Evolutionary conservation across 30 jellyfish, hydroid and myxozoan genomes (phyloP), one percentile per base, ranked within the genome.

Genomic region (Hydractinia echinata): DNA sequence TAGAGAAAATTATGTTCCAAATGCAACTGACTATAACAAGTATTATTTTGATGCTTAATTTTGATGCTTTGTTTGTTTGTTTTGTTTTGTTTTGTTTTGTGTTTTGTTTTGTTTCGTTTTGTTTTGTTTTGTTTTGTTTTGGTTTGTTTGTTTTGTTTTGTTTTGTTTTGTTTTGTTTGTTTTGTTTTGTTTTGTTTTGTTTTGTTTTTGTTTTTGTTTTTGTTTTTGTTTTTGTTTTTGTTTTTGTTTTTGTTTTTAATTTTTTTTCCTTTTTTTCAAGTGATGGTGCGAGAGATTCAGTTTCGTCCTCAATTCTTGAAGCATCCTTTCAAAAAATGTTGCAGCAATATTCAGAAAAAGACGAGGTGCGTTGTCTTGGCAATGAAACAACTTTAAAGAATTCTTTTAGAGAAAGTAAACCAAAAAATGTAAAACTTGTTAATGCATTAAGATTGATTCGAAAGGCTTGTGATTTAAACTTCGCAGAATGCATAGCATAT

Each of bases 261-360:
- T 58, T 58, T 13, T 64, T 1, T 7, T 64, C 9, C 7, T 51
- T 51, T 64, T 64, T 64, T 13, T 19, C 55, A 71, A 18, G 81
- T 61, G 10, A 60, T 30, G 85, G 51, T 77, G 53, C 20, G 19
- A 9, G 53, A 0, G 16, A 60, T 44, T 48, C 81, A 8, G 86
- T 78, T 60, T 44, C 86, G 1, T 44, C 84, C 15, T 81, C 88
- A 16, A 53, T 81, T 6, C 16, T 85, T 48, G 97, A 90, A 73
- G 85, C 95, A 6, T 90, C 96, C 3, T 87, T 87, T 84, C 96
- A 87, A 79, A 76, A 90, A 19, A 84, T 90, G 97, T 51, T 90
- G 8, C 61, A 53, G 15, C 73, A 60, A 30, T 79, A 72, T 11
- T 58, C 67, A 8, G 87, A 52, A 20, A 78, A 82, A 49, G 95